A percentile compares a stretch with the other conserved stretches of the same genome.
Conservation (phyloP, 2,888 invertebrate genomes). For the Monopis laevigella region DNA sequence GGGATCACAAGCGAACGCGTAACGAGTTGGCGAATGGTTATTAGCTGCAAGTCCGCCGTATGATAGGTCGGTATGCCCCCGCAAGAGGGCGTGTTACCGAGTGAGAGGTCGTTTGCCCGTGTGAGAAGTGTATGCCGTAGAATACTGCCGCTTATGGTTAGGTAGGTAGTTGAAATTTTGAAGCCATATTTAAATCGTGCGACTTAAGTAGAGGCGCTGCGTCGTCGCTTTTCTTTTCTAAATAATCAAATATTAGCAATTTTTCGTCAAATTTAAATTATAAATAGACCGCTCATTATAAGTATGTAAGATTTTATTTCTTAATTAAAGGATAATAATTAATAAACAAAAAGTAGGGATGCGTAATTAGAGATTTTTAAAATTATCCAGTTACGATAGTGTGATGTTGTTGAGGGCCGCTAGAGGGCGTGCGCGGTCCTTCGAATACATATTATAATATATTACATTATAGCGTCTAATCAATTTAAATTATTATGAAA, state of each 20-base stretch:
- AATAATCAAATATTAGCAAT: conserved; percentile 1
- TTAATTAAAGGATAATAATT: conserved; percentile 67
- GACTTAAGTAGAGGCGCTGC: conserved; percentile 41
- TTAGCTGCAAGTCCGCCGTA: too few species aligned
- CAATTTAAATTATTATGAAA: conserved; percentile 67
- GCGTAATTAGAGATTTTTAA: conserved; percentile 68
- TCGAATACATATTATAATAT: conserved; percentile 67
- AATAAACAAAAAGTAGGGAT: conserved; percentile 65
- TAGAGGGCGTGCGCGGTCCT: conserved; percentile 27
- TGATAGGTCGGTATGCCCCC: too few species aligned
- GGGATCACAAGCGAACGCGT: too few species aligned
- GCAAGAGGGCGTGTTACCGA: too few species aligned
- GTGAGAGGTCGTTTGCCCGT: too few species aligned
- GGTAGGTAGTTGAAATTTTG: conserved; percentile 67
- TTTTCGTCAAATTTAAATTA: conserved; percentile 57
- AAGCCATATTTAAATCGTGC: conserved; percentile 46
- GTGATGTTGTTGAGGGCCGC: conserved; percentile 37
- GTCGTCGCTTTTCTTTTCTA: conserved; percentile 50
- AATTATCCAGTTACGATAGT: conserved; percentile 67
- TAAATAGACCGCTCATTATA: conserved; percentile 65
- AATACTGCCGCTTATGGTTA: conserved; percentile 66
- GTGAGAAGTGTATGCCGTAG: conserved; percentile 63
- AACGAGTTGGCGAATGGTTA: too few species aligned
- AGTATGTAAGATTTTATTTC: conserved; percentile 65
- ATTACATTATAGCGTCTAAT: conserved; percentile 67